Percentiles rank a stretch among this genome's conserved stretches.
Conservation (phyloP, 2,113 vertebrate genomes). For the Penelope pileata region DNA sequence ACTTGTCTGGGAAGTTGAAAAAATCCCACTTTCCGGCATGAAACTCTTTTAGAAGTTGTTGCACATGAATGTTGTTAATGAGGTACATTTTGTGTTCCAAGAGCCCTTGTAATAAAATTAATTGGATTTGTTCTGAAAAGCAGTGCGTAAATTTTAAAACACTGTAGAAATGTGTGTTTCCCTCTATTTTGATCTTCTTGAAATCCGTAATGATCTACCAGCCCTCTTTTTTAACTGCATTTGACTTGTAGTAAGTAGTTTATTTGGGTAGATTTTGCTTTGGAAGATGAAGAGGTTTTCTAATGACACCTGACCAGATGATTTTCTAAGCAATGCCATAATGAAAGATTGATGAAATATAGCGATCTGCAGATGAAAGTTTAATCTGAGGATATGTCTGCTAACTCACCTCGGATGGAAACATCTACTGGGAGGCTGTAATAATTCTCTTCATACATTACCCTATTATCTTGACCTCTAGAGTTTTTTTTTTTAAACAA, state of each 20-base stretch:
- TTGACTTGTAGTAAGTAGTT: background rate
- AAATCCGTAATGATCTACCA: background rate
- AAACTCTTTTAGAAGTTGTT: background rate
- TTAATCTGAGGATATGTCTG: slow-evolving; percentile 76
- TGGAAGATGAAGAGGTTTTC: slow-evolving; percentile 70
- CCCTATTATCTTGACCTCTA: slow-evolving; percentile 52
- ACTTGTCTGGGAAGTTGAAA: background rate
- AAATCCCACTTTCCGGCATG: background rate
- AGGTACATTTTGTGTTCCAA: background rate
- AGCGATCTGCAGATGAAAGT: slow-evolving; percentile 79
- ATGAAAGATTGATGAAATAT: slow-evolving; percentile 85
- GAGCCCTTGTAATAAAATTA: background rate
- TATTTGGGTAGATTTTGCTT: background rate
- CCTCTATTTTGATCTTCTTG: background rate
- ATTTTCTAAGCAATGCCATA: slow-evolving; percentile 58
- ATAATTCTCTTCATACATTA: slow-evolving; percentile 9
- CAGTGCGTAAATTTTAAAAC: background rate
- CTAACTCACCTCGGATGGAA: slow-evolving; percentile 61
- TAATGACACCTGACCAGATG: slow-evolving; percentile 60
- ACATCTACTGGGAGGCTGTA: background rate
- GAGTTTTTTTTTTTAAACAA: slow-evolving; percentile 29
- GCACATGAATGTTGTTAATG: background rate
- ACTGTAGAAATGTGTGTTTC: background rate
- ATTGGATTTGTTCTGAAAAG: background rate
- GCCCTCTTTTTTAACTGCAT: background rate